phyloP scores from a whole-genome alignment of 2,113 vertebrate species.

The Brachirus orientalis region DNA sequence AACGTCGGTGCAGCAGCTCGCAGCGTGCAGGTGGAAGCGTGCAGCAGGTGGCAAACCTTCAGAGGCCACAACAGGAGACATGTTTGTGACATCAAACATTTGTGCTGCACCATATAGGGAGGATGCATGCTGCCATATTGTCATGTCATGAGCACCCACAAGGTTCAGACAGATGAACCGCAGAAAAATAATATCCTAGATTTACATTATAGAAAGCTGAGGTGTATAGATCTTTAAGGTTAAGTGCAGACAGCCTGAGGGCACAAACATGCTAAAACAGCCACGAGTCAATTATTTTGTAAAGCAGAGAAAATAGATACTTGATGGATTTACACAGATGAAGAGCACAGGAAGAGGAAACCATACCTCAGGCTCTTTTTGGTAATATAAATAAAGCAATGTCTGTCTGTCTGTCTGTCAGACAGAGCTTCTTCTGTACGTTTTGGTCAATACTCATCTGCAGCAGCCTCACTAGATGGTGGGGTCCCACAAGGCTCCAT shows the following conservation, averaged over 20 bases:
- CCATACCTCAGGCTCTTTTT: neutral
- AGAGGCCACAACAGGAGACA: too few species aligned
- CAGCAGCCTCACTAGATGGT: too few species aligned
- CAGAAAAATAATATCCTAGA: neutral
- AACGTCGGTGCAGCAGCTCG: constrained; percentile 1
- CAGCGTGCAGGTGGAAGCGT: constrained; percentile 48
- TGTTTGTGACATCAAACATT: constrained; percentile 37
- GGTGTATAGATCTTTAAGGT: neutral
- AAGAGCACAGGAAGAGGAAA: constrained; percentile 3
- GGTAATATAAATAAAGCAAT: neutral
- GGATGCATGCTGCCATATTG: constrained; percentile 9
- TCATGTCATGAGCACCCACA: constrained; percentile 21
- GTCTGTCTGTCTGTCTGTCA: neutral
- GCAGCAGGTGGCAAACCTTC: constrained; percentile 57
- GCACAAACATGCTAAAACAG: constrained; percentile 9
- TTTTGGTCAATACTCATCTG: too few species aligned
- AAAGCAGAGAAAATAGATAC: neutral
- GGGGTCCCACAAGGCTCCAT: too few species aligned
- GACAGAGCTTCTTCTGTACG: too few species aligned
- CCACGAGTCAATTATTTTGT: neutral
- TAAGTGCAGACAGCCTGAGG: constrained; percentile 4
- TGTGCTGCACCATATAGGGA: constrained; percentile 13
- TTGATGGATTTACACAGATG: constrained; percentile 12
- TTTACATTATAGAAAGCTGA: constrained; percentile 1
- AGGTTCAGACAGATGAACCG: too few species aligned